phyloP scores from a whole-genome alignment of 2,113 vertebrate species.

The Semicossyphus pulcher region DNA sequence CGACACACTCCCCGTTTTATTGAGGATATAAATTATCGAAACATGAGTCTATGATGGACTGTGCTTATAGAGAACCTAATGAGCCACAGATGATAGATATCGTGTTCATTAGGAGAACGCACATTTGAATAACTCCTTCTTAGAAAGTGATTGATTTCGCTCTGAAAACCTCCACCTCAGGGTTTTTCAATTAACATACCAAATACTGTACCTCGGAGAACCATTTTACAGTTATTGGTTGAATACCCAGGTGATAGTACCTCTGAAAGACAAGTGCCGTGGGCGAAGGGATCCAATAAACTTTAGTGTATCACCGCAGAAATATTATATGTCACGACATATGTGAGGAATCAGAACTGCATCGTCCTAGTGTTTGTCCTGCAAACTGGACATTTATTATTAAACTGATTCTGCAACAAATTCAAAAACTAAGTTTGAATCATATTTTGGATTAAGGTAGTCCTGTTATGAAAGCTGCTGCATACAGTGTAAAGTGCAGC shows the following conservation, averaged over 20 bases:
- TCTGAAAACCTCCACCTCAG: slow-evolving; percentile 52
- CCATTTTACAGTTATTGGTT: slow-evolving; percentile 42
- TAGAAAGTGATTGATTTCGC: slow-evolving; percentile 61
- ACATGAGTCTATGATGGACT: slow-evolving; percentile 68
- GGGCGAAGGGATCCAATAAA: slow-evolving; percentile 14
- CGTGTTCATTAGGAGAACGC: slow-evolving; percentile 69
- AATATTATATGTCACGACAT: not conserved
- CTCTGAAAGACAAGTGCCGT: not conserved
- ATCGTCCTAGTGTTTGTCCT: not conserved
- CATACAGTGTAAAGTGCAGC: slow-evolving; percentile 29
- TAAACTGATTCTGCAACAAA: not conserved
- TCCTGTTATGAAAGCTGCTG: not conserved
- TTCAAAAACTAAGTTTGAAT: not conserved
- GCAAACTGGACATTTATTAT: not conserved
- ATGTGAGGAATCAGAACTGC: not conserved
- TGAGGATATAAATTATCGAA: slow-evolving; percentile 63
- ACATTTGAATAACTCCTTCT: slow-evolving; percentile 62
- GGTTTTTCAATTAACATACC: slow-evolving; percentile 55
- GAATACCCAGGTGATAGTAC: slow-evolving; percentile 13
- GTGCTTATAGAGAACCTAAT: slow-evolving; percentile 70
- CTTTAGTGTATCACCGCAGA: not conserved
- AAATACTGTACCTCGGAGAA: slow-evolving; percentile 48
- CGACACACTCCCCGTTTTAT: slow-evolving; percentile 40
- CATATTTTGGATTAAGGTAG: slow-evolving; percentile 6
- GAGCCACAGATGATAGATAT: slow-evolving; percentile 80